Base-by-base conservation (phyloP, 2,797 vertebrate genomes). In the Gymnoscopelus braueri region DNA sequence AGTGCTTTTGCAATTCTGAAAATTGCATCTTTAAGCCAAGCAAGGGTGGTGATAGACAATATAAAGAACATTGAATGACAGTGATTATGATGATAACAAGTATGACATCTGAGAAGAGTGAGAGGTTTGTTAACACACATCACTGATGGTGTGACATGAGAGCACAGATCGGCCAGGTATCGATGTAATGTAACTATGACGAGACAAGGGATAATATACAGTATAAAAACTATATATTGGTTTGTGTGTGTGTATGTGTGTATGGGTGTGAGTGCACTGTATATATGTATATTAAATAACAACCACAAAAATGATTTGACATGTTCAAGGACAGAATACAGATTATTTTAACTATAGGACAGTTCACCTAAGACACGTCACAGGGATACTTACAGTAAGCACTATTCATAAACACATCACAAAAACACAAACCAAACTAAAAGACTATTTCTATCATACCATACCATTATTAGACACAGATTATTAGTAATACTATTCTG, bases 51-150 rank as follows among this genome's bases (percentile, higher is more conserved):
- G 61, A 72, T 53, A 71, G 65, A 83, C 62, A 75, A 74, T 75
- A 70, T 80, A 80, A 77, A 85, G 63, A 76, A 91, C 90, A 89
- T 59, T 86, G 75, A 87, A 87, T 90, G 88, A 80, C 75, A 68
- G 87, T 89, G 91, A 75, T 78, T 82, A 84, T 90, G 91, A 75
- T 75, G 78, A 44, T 44, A 44, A 44, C 39, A 44, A 69, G 76
- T 76, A 79, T 67, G 82, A 78, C 26, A 54, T 83, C 74, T 80
- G 69, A 73, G 26, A 84, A 67, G 65, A 87, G 66, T 83, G 83
- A 86, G 79, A 81, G 83, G 84, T 80, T 89, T 73, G 81, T 80
- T 83, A 83, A 90, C 78, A 87, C 65, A 83, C 74, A 81, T 75
- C 78, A 86, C 74, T 89, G 67, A 83, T 78, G 63, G 69, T 81